Evolutionary conservation across 1,140 invertebrate species (phyloP).

Genomic region (Solen grandis): DNA sequence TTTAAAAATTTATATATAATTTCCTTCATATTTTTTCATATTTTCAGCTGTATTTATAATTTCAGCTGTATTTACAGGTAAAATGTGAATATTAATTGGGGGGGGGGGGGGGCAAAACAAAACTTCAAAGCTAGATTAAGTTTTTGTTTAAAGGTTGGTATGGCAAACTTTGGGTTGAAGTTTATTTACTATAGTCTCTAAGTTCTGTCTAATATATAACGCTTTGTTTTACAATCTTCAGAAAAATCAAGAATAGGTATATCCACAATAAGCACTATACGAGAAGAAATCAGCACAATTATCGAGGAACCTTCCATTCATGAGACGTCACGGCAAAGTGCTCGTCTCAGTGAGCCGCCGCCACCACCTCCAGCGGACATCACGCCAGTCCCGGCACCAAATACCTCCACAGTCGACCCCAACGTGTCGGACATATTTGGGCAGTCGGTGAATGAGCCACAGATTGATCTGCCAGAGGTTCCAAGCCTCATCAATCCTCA

Average conservation of each 20-base stretch:
- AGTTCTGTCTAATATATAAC: too few species aligned
- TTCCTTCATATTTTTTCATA: too few species aligned
- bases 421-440: constrained; percentile 49
- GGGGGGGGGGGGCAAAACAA: too few species aligned
- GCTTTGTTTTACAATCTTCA: too few species aligned
- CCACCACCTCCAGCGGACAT: constrained; percentile 2
- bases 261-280: constrained; percentile 50
- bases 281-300: constrained; percentile 68
- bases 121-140: too few species aligned
- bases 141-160: too few species aligned
- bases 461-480: constrained; percentile 57
- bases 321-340: constrained; percentile 38
- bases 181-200: too few species aligned
- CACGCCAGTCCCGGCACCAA: background rate
- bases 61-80: too few species aligned
- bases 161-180: too few species aligned
- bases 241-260: constrained; percentile 38
- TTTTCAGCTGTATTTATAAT: too few species aligned
- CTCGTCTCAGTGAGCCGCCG: constrained; percentile 20
- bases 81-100: too few species aligned
- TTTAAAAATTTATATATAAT: too few species aligned
- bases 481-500: constrained; percentile 41
- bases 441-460: constrained; percentile 50
- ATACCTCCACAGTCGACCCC: background rate
- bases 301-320: constrained; percentile 62